A percentile compares a stretch with the other conserved stretches of the same genome.
These are phyloP conservation scores for Lepisosteus osseus DNA, from an alignment of 2,113 vertebrate genomes.

Conservation along the genomic window DNA sequence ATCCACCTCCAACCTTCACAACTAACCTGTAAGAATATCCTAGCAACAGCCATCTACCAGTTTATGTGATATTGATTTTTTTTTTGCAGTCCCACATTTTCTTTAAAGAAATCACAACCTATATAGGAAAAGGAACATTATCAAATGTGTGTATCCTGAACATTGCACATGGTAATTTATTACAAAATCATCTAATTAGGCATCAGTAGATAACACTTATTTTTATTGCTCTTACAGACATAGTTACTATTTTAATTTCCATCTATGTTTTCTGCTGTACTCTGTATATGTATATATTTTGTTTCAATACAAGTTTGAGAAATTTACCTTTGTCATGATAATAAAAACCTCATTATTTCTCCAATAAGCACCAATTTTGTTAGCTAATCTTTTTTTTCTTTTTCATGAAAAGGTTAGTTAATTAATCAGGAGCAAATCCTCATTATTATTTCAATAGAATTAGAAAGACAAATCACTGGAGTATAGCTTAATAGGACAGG, in stretches of 20 bases:
- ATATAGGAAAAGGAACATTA: too few relatives aligned
- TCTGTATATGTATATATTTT: background rate
- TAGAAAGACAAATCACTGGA: slow-evolving; percentile 74
- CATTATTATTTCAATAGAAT: slow-evolving; percentile 77
- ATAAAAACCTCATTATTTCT: slow-evolving; percentile 79
- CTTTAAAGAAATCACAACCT: too few relatives aligned
- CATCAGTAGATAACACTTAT: too few relatives aligned
- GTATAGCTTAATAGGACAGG: slow-evolving; percentile 65
- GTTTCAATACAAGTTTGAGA: background rate
- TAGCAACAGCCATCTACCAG: too few relatives aligned
- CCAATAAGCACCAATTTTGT: slow-evolving; percentile 75
- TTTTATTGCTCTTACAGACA: background rate
- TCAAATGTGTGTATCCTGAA: too few relatives aligned
- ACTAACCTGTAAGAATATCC: too few relatives aligned
- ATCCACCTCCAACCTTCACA: too few relatives aligned
- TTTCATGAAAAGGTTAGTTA: slow-evolving; percentile 71
- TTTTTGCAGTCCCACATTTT: too few relatives aligned
- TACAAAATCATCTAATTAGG: too few relatives aligned
- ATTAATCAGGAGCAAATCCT: slow-evolving; percentile 79
- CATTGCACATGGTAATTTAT: too few relatives aligned
- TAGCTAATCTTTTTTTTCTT: slow-evolving; percentile 69
- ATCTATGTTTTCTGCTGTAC: background rate
- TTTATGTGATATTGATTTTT: too few relatives aligned
- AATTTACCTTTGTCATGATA: slow-evolving; percentile 60
- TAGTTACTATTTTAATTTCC: background rate